Conservation (phyloP, 2,113 vertebrate genomes). For the Candoia aspera region DNA sequence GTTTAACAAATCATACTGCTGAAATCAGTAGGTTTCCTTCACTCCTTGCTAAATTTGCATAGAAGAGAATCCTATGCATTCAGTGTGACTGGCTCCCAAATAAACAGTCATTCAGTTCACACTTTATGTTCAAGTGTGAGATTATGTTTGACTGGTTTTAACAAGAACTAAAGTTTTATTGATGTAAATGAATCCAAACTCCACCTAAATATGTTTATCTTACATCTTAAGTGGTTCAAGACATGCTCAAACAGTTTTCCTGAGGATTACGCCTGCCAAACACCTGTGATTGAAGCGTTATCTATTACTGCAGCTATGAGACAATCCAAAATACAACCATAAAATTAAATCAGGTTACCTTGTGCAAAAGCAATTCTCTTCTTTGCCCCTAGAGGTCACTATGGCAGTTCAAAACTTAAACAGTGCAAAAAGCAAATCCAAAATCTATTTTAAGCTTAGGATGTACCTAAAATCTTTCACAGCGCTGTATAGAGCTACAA, state of each 20-base stretch:
- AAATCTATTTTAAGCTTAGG: rapidly evolving
- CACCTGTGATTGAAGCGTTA: neutral
- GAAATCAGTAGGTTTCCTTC: neutral
- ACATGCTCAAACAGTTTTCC: neutral
- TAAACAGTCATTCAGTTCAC: neutral
- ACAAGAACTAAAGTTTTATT: neutral
- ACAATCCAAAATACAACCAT: neutral
- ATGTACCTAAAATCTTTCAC: rapidly evolving
- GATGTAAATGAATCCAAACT: neutral
- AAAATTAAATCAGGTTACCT: neutral
- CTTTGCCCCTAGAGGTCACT: constrained; percentile 50
- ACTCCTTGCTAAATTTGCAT: neutral
- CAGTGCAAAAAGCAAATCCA: rapidly evolving
- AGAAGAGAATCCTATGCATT: neutral
- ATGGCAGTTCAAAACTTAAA: constrained; percentile 36
- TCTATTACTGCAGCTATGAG: rapidly evolving
- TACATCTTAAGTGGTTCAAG: neutral
- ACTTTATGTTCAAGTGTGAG: neutral
- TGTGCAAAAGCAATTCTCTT: neutral
- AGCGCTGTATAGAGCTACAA: rapidly evolving
- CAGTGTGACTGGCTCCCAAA: neutral
- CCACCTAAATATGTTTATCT: constrained; percentile 10
- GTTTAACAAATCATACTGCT: neutral
- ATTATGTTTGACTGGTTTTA: neutral
- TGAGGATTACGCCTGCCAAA: neutral